phyloP scores from a whole-genome alignment of 2,888 invertebrate species.

The Resseliella maxima region DNA sequence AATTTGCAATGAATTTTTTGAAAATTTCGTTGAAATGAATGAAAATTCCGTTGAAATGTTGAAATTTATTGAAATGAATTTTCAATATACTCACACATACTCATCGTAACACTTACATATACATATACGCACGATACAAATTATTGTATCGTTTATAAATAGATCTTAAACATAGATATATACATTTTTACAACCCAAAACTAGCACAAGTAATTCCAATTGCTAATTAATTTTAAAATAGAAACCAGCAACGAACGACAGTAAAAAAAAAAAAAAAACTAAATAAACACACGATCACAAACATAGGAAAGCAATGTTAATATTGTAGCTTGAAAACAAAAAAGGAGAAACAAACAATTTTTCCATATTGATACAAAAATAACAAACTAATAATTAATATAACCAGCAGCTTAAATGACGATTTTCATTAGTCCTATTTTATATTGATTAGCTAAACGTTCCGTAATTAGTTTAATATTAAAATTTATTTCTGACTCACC shows the following conservation, averaged over 20 bases:
- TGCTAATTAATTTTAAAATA: background rate
- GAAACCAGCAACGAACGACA: background rate
- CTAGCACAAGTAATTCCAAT: background rate
- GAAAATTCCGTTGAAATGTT: no score
- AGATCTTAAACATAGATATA: no score
- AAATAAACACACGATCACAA: background rate
- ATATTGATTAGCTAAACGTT: background rate
- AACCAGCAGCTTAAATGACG: background rate
- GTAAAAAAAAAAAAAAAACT: background rate
- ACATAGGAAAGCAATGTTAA: background rate
- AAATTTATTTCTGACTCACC: no score
- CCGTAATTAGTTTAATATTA: slow-evolving; percentile 19
- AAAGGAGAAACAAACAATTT: background rate
- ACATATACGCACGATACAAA: no score
- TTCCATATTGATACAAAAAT: no score
- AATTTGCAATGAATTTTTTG: no score
- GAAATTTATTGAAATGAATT: no score
- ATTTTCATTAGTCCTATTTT: slow-evolving; percentile 9
- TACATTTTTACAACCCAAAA: background rate
- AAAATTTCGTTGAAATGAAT: no score
- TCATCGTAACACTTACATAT: no score
- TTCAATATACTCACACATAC: no score
- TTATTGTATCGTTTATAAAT: no score
- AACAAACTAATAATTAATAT: background rate
- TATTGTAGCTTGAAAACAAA: background rate